Evolutionary conservation across 1,140 invertebrate species (phyloP), one percentile per base, ranked within the genome.

Genomic region (Drosophila sulfurigaster): DNA sequence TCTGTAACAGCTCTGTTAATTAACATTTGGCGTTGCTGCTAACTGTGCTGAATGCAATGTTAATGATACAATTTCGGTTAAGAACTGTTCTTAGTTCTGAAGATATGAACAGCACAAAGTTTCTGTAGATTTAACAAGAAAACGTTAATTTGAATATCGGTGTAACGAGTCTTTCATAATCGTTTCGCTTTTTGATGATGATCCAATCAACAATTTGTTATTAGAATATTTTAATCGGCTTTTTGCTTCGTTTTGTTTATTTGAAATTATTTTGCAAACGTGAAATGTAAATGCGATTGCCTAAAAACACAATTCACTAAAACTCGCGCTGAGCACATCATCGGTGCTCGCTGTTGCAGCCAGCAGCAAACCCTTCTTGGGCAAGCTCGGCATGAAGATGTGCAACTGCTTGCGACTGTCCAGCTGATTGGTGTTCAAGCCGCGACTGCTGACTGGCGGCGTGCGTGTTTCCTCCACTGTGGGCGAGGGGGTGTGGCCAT

Each of bases 321-420:
- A 77, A 38, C 64, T 81, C 7, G 68, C 67, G 20, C 81, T 89
- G 0, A 89, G 69, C 10, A 59, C 74, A 54, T 82, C 85, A 13
- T 76, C 82, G 15, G 75, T 69, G 41, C 60, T 69, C 0, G 48
- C 28, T 0, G 41, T 35, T 1, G 74, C 67, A 0, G 68, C 49
- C 5, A 51, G 45, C 8, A 76, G 30, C 35, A 92, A 7, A 6
- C 85, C 76, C 64, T 92, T 92, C 59, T 91, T 92, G 7, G 91
- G 89, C 62, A 92, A 52, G 49, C 87, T 92, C 38, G 91, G 91
- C 91, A 92, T 92, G 25, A 92, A 92, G 16, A 92, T 92, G 70
- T 92, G 91, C 20, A 92, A 35, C 63, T 92, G 91, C 41, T 91
- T 92, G 6, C 86, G 81, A 11, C 52, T 82, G 7, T 81, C 78